Evolutionary conservation across 2,797 vertebrate genomes (phyloP).

Genomic region (Channa striata): DNA sequence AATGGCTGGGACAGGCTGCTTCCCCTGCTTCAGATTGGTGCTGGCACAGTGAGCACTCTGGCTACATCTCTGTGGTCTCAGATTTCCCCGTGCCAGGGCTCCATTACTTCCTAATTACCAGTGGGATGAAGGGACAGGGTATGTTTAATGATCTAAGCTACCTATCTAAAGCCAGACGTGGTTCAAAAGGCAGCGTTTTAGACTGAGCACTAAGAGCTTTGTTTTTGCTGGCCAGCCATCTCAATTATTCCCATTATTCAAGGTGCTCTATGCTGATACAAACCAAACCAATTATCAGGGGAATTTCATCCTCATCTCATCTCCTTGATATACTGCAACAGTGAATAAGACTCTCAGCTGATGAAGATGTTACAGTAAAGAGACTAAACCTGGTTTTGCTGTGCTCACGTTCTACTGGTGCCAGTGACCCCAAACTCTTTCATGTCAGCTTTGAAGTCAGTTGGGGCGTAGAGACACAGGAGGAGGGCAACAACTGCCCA

Average conservation of each 20-base stretch:
- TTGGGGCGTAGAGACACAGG: constrained; percentile 19
- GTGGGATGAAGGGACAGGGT: constrained; percentile 69
- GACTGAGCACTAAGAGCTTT: constrained; percentile 20
- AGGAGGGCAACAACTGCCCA: constrained; percentile 18
- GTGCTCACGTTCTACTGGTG: background rate
- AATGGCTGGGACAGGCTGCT: constrained; percentile 12
- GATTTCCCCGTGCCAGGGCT: constrained; percentile 63
- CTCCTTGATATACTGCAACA: constrained; percentile 4
- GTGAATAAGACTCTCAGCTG: constrained; percentile 3
- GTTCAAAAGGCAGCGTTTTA: constrained; percentile 10
- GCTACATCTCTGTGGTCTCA: constrained; percentile 54
- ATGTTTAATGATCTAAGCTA: constrained; percentile 61
- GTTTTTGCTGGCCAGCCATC: background rate
- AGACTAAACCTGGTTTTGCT: constrained; percentile 7
- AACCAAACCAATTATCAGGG: constrained; percentile 5
- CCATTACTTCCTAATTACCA: constrained; percentile 75
- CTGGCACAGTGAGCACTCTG: constrained; percentile 42
- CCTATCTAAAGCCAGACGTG: constrained; percentile 27
- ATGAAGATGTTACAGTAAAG: constrained; percentile 2
- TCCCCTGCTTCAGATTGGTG: constrained; percentile 49
- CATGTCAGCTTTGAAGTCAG: constrained; percentile 72
- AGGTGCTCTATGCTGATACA: constrained; percentile 3
- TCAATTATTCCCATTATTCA: constrained; percentile 14
- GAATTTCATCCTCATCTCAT: constrained; percentile 1
- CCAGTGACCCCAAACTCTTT: constrained; percentile 49